Conservation (phyloP, 2,888 invertebrate genomes). For the Acholoe squamosa region DNA sequence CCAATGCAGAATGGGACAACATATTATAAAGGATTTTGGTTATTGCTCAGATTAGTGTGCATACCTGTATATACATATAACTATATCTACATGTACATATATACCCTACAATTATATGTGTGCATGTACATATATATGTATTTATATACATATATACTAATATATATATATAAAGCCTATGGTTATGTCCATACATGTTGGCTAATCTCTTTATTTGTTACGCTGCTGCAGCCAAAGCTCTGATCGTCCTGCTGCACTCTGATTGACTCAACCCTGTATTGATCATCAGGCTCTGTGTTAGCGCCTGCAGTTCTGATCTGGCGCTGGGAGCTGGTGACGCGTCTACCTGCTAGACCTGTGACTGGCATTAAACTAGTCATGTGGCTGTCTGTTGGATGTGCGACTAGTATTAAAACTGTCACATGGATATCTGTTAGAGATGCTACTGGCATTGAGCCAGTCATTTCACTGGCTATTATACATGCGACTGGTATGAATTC, state of each 20-base stretch:
- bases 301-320: no score
- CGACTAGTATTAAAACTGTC: no score
- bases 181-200: slow-evolving; percentile 27
- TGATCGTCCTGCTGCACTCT: not conserved
- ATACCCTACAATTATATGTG: slow-evolving; percentile 10
- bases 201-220: slow-evolving; percentile 35
- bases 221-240: slow-evolving; percentile 17
- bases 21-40: not conserved
- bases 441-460: no score
- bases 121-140: slow-evolving; percentile 36
- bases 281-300: no score
- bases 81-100: slow-evolving; percentile 59
- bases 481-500: no score
- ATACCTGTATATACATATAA: slow-evolving; percentile 52
- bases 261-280: not conserved
- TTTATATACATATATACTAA: slow-evolving; percentile 46
- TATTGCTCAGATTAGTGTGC: slow-evolving; percentile 45
- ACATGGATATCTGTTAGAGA: no score
- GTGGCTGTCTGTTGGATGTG: no score
- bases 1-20: not conserved
- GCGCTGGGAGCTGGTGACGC: no score
- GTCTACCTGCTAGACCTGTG: no score
- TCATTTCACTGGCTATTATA: no score
- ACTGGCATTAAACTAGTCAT: no score
- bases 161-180: no score